Evolutionary conservation across 2,113 vertebrate species (phyloP), one percentile per base, ranked within the genome.

Genomic region (Thymallus thymallus): DNA sequence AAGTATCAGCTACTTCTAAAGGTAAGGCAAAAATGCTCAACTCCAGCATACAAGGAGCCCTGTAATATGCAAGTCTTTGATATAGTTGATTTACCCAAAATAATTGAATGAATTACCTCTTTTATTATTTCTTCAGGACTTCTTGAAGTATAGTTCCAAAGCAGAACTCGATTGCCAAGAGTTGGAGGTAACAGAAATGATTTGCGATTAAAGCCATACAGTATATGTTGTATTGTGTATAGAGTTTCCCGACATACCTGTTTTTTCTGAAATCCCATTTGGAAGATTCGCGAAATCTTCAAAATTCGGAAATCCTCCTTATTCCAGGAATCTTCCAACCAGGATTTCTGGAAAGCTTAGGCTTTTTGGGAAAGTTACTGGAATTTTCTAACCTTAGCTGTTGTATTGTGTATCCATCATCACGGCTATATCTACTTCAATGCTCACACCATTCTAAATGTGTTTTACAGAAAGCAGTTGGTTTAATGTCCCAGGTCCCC

Each of bases 1-100:
- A 99, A 99, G 77, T 99, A 99, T 81, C 97, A 99, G 75, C 91
- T 99, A 71, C 91, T 99, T 26, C 94, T 99, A 77, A 98, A 99
- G 96, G 97, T 98, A 84, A 90, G 80, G 16, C 55, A 10, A 41
- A 41, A 9, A 41, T 41, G 2, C 9, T 41, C 35, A 41, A 41
- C 35, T 41, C 35, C 35, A 12, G 35, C 35, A 2, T 41, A 12
- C 35, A 41, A 41, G 35, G 35, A 41, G 10, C 7, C 35, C 35
- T 41, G 9, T 41, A 41, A 41, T 3, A 41, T 41, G 35, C 9
- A 41, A 41, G 35, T 41, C 35, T 41, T 10, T 10, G 35, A 41
- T 41, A 41, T 41, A 41, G 9, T 41, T 2, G 2, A 41, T 41
- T 41, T 41, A 41, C 9, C 9, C 35, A 9, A 41, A 41, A 26